phyloP scores from a whole-genome alignment of 2,113 vertebrate species.

The Ovibos moschatus region DNA sequence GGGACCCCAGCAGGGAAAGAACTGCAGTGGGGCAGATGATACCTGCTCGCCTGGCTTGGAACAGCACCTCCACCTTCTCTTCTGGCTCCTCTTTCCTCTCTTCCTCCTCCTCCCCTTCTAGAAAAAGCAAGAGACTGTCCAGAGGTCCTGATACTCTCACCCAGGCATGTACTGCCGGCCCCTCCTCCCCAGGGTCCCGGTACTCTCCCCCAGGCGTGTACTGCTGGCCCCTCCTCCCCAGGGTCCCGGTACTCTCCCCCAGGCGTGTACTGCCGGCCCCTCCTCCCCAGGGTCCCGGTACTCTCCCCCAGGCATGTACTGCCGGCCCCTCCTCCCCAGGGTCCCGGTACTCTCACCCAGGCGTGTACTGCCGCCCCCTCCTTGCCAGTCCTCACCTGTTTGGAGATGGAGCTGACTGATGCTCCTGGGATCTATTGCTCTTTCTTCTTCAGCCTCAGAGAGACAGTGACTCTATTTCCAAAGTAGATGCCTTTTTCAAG shows the following conservation, averaged over 20 bases:
- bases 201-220: too few species aligned
- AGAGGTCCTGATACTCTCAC: rapidly evolving
- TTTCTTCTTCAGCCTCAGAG: not conserved
- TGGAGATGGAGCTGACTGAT: not conserved
- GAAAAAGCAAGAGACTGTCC: not conserved
- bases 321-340: rapidly evolving
- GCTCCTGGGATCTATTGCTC: too few species aligned
- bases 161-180: rapidly evolving
- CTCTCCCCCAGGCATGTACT: not conserved
- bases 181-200: not conserved
- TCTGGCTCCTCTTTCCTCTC: not conserved
- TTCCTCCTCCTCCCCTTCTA: not conserved
- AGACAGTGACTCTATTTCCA: not conserved
- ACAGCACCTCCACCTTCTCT: not conserved
- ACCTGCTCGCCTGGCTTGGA: not conserved
- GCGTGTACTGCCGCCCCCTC: rapidly evolving
- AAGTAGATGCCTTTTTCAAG: not conserved
- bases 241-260: rapidly evolving
- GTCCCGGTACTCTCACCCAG: not conserved
- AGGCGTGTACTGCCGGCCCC: rapidly evolving
- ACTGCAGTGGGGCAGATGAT: not conserved
- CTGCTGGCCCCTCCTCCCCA: rapidly evolving
- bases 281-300: rapidly evolving
- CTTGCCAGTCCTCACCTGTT: not conserved
- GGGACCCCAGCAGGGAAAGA: not conserved